Conservation (phyloP, 2,113 vertebrate genomes). For the Tragulus kanchil region DNA sequence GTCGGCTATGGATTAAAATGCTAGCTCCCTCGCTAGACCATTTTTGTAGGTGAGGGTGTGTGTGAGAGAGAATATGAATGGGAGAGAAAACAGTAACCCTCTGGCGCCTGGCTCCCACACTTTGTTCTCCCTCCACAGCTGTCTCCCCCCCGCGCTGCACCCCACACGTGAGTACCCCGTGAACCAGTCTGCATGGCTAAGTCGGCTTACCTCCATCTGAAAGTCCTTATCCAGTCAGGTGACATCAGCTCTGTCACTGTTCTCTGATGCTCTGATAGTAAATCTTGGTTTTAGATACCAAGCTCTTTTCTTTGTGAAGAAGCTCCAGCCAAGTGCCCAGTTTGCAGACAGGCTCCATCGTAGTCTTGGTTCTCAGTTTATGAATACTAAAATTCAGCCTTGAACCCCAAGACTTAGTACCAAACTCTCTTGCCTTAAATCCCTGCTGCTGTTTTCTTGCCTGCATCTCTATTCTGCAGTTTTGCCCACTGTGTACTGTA, state of each 20-base stretch:
- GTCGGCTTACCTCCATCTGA: neutral
- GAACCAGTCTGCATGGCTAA: neutral
- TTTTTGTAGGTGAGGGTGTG: neutral
- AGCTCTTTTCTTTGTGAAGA: neutral
- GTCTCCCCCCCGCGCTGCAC: neutral
- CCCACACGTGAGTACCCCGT: fast-evolving
- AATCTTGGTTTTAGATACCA: neutral
- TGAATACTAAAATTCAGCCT: neutral
- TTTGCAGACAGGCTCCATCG: neutral
- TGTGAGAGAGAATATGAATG: neutral
- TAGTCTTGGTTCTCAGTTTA: neutral
- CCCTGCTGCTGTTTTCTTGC: neutral
- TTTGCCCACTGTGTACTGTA: neutral
- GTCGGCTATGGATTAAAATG: conserved; percentile 64
- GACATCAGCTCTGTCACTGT: neutral
- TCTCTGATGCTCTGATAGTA: neutral
- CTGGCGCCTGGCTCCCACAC: neutral
- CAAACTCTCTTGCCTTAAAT: neutral
- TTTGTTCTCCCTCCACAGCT: neutral
- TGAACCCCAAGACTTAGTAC: neutral
- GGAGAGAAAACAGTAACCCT: neutral
- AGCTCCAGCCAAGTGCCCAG: fast-evolving
- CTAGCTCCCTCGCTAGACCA: conserved; percentile 39
- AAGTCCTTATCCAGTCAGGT: neutral
- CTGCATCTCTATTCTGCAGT: neutral